Base-by-base conservation (phyloP, 2,888 invertebrate genomes). In the Dryobotodes eremita region DNA sequence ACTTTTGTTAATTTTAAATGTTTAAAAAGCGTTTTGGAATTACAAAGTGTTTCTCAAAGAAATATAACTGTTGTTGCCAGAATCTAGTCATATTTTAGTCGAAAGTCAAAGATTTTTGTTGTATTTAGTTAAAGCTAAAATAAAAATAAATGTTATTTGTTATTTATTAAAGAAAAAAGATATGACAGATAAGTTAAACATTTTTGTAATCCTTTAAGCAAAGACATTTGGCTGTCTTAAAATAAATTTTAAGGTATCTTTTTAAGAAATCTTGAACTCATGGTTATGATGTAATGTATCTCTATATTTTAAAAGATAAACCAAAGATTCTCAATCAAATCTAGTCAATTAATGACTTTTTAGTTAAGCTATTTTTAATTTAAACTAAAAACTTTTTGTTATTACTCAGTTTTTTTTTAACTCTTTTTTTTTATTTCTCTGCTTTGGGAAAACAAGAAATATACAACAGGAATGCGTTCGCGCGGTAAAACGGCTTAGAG, bases 311-410 rank as follows among this genome's bases (percentile, higher is more conserved):
- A 36, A 74, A 76, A 68, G 17, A 64, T 26, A 68, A 75, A 74
- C 75, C 76, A 79, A 83, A 79, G 78, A 84, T 80, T 86, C 66
- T 79, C 68, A 75, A 61, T 62, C 77, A 77, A 79, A 77, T 79
- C 82, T 85, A 87, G 89, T 90, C 90, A 89, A 86, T 89, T 90
- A 87, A 64, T 79, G 78, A 88, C 76, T 36, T 84, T 74, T 74
- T 76, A 50, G 42, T 69, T 83, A 20, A 55, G 15, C 7, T 26
- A 36, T 50, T 55, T 66, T 61, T 36, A 42, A 55, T 23, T 50
- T 53, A 20, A 46, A 61, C 59, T 20, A 15, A 71, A 75, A 46
- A 71, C 61, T 75, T 78, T 76, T 70, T 77, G 55, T 76, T 57
- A 42, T 50, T 15, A 55, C 5, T 65, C 42, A 13, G 36, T 23